Evolutionary conservation across 2,797 vertebrate species (phyloP), one percentile per base, ranked within the genome.

Genomic region (Galaxias olidus): DNA sequence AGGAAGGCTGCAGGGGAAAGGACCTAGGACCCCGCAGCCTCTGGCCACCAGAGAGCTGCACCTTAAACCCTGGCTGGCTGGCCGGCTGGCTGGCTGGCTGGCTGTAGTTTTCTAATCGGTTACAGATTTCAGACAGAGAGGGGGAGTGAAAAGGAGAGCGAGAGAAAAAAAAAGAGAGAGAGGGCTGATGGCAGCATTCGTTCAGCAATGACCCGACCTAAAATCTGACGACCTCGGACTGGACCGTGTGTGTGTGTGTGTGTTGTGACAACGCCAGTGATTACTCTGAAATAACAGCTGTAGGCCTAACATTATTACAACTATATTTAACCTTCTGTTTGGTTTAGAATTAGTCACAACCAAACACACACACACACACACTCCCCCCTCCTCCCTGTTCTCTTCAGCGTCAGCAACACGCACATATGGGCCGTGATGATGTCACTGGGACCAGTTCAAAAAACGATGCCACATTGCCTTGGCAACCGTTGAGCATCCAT

Each of bases 401-500:
- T 14, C 46, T 14, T 52, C 6, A 30, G 56, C 44, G 61, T 76
- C 7, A 46, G 43, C 65, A 75, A 71, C 66, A 62, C 66, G 65
- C 1, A 59, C 56, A 69, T 13, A 67, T 0, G 67, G 30, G 66
- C 61, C 65, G 52, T 58, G 11, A 45, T 46, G 64, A 40, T 19
- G 1, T 13, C 57, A 52, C 47, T 10, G 15, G 43, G 14, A 30
- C 62, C 66, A 50, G 49, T 18, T 51, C 71, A 59, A 20, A 43
- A n/a, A 61, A 66, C 13, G 0, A 64, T 67, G 64, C 14, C 47
- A 60, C 43, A 7, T 60, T 63, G 59, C 73, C 61, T 68, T 59
- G 61, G 51, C 41, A 43, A 52, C 43, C 71, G 65, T 77, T 71
- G 71, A 72, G 62, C 56, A 57, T 43, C 20, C 13, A 6, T 6